Evolutionary conservation across 2,888 invertebrate genomes (phyloP).

Genomic region (Argynnis bischoffii): DNA sequence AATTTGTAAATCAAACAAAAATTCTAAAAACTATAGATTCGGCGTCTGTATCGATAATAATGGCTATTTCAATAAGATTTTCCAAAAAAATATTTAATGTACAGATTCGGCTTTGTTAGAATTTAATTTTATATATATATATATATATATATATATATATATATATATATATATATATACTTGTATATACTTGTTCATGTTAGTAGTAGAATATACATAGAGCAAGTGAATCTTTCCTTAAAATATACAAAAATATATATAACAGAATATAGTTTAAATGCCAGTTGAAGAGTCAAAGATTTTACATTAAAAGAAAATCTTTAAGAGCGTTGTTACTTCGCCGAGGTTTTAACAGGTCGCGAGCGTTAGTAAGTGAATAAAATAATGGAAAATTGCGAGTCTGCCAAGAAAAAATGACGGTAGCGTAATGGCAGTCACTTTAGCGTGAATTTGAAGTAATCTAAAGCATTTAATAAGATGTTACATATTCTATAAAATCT

Average conservation of each 20-base stretch:
- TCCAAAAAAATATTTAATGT: too few relatives aligned
- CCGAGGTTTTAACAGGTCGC: slow-evolving; percentile 25
- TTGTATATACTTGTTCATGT: too few relatives aligned
- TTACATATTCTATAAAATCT: slow-evolving; percentile 5
- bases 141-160: too few relatives aligned
- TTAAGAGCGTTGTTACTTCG: slow-evolving; percentile 21
- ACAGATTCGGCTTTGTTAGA: too few relatives aligned
- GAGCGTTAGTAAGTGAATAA: slow-evolving; percentile 23
- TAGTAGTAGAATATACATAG: too few relatives aligned
- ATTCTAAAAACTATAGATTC: too few relatives aligned
- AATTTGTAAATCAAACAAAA: too few relatives aligned
- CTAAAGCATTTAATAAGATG: not conserved
- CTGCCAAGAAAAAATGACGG: slow-evolving; percentile 23
- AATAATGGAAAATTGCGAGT: slow-evolving; percentile 24
- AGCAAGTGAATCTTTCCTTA: not conserved
- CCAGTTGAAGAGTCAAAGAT: slow-evolving; percentile 7
- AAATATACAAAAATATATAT: not conserved
- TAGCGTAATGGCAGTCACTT: slow-evolving; percentile 17
- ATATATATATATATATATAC: too few relatives aligned
- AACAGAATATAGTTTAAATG: not conserved
- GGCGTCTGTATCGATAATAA: too few relatives aligned
- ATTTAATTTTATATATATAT: too few relatives aligned
- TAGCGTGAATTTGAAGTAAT: slow-evolving; percentile 14
- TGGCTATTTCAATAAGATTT: too few relatives aligned
- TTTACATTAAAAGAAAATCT: slow-evolving; percentile 17